These are phyloP conservation scores for Halcyon smyrnensis DNA, from an alignment of 2,797 vertebrate species.

Conservation along the genomic window DNA sequence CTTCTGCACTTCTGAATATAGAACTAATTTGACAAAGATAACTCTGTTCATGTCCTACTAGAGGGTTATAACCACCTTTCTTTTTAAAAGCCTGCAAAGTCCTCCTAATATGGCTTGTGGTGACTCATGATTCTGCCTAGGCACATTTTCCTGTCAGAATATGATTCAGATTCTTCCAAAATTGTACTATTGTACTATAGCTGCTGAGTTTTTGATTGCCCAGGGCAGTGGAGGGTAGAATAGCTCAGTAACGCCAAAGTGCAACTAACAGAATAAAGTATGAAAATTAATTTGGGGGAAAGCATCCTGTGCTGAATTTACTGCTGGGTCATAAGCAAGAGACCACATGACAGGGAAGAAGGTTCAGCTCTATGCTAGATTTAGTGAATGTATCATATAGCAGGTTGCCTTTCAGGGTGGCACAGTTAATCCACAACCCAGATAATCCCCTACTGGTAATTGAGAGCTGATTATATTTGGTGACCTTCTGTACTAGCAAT, in stretches of 20 bases:
- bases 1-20: constrained; percentile 24
- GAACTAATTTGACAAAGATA: constrained; percentile 31
- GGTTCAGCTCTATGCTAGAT: not conserved
- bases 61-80: not conserved
- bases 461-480: constrained; percentile 26
- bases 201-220: not conserved
- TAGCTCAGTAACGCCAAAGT: not conserved
- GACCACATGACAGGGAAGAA: not conserved
- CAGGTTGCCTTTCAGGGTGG: not conserved
- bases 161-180: not conserved
- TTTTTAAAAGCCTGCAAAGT: not conserved
- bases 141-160: not conserved
- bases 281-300: not conserved
- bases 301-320: not conserved
- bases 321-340: not conserved
- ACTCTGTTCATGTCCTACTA: not conserved
- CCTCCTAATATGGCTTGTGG: not conserved
- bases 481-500: not conserved
- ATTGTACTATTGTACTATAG: not conserved
- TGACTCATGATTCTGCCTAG: not conserved
- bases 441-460: not conserved
- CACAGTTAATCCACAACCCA: constrained; percentile 16
- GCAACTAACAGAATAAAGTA: not conserved
- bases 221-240: not conserved
- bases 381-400: not conserved